Percentiles rank a stretch among this genome's conserved stretches.
phyloP scores from a whole-genome alignment of 1,140 invertebrate genomes.

The Drosophila sp. region DNA sequence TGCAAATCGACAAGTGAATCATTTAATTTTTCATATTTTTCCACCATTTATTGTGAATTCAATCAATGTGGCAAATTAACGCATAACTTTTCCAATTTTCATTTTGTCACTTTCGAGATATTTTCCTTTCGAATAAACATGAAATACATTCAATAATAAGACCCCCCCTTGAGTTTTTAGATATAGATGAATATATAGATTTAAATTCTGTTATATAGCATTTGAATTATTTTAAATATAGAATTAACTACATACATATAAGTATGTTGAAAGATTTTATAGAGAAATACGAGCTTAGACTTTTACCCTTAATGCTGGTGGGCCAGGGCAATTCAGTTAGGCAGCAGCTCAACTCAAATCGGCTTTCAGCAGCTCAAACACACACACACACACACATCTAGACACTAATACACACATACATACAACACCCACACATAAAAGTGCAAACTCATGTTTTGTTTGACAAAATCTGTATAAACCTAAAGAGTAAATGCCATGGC shows the following conservation, averaged over 20 bases:
- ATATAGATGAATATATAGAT: no score
- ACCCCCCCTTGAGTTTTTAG: no score
- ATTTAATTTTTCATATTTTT: slow-evolving; percentile 30
- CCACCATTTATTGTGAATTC: not conserved
- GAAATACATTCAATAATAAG: not conserved
- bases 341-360: slow-evolving; percentile 35
- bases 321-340: slow-evolving; percentile 13
- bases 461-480: slow-evolving; percentile 80
- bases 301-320: slow-evolving; percentile 13
- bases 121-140: not conserved
- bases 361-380: slow-evolving; percentile 38
- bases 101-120: not conserved
- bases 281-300: not conserved
- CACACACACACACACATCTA: not conserved
- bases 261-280: not conserved
- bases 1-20: slow-evolving; percentile 46
- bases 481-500: slow-evolving; percentile 64
- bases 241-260: not conserved
- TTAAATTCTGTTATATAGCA: not conserved
- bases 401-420: slow-evolving; percentile 15
- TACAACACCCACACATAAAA: slow-evolving; percentile 49
- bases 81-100: not conserved
- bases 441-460: slow-evolving; percentile 80
- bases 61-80: slow-evolving; percentile 32
- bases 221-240: not conserved